Evolutionary conservation across 64 coral and sea anemone species (phyloP).

Genomic region (Pocillopora verrucosa): DNA sequence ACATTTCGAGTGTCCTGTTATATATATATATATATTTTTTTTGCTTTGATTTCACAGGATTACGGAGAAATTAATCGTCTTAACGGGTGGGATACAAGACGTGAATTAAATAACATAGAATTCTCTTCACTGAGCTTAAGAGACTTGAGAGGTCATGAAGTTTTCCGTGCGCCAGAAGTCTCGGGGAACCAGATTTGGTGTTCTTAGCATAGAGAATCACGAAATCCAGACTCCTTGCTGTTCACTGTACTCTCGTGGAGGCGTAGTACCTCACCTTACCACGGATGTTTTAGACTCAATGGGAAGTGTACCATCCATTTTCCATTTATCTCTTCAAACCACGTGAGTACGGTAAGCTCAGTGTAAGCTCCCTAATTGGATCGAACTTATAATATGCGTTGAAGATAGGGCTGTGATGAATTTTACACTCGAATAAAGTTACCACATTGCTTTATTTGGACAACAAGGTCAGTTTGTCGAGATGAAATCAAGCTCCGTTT

Average conservation of each 20-base stretch:
- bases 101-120: background rate
- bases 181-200: conserved; percentile 6
- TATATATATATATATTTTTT: too few species aligned
- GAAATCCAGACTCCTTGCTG: conserved; percentile 63
- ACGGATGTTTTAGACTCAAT: conserved; percentile 46
- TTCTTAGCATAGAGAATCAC: conserved; percentile 49
- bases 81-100: background rate
- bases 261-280: conserved; percentile 69
- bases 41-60: too few species aligned
- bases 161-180: background rate
- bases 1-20: too few species aligned
- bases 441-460: too few species aligned
- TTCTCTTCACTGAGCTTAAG: background rate
- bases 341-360: conserved; percentile 53
- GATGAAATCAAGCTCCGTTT: too few species aligned
- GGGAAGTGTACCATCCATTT: conserved; percentile 12
- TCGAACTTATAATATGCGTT: too few species aligned
- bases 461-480: too few species aligned
- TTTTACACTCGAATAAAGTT: too few species aligned
- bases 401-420: too few species aligned
- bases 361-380: too few species aligned
- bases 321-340: conserved; percentile 70
- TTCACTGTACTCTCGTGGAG: conserved; percentile 68
- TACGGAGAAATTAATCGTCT: background rate
- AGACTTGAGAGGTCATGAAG: background rate